Conservation (phyloP, 2,113 vertebrate genomes). For the Chaetodon trifascialis region DNA sequence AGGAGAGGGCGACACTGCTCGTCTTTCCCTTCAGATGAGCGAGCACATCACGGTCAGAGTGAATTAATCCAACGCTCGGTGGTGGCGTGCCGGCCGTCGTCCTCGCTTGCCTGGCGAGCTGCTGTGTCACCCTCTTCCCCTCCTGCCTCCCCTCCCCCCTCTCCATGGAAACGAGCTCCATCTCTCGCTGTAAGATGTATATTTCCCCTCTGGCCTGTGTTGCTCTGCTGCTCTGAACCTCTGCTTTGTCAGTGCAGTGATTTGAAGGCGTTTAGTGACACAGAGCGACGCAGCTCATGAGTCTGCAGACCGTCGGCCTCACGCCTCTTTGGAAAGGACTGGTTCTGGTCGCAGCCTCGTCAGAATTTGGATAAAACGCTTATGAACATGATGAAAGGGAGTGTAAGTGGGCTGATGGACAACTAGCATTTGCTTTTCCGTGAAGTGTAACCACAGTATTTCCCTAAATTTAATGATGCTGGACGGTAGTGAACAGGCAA, state of each 20-base stretch:
- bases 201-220: conserved; percentile 26
- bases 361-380: not conserved
- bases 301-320: not conserved
- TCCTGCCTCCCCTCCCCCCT: not conserved
- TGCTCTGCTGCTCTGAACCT: not conserved
- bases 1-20: not conserved
- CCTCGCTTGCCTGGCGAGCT: conserved; percentile 36
- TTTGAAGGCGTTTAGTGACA: conserved; percentile 11
- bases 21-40: conserved; percentile 57
- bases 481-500: no score
- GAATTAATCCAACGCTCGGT: conserved; percentile 60
- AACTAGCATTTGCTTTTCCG: no score
- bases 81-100: conserved; percentile 45
- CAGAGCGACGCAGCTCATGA: conserved; percentile 12
- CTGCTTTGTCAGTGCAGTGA: not conserved
- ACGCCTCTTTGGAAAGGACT: not conserved
- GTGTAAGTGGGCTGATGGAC: no score
- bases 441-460: no score
- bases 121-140: conserved; percentile 42
- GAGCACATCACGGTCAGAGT: conserved; percentile 58
- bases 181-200: conserved; percentile 44
- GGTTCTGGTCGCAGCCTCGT: not conserved
- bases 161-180: conserved; percentile 46
- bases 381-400: no score
- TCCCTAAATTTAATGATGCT: no score